phyloP scores from a whole-genome alignment of 2,113 vertebrate species.

The Trogon melanurus region DNA sequence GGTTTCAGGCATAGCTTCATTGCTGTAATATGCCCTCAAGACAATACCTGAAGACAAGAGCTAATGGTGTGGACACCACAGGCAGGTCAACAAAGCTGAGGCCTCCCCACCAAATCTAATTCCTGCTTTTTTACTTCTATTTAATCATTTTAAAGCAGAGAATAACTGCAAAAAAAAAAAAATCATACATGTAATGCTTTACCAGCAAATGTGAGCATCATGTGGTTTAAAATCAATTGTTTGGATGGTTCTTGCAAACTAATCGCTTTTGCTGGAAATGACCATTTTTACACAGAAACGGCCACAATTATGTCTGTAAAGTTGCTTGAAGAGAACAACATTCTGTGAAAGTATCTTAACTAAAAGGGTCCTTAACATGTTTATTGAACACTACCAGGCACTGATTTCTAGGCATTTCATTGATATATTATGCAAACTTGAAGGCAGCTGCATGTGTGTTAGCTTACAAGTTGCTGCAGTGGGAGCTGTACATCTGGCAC shows the following conservation, averaged over 20 bases:
- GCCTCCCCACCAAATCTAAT: not conserved
- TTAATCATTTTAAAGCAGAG: not conserved
- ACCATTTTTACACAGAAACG: not conserved
- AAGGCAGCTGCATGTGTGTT: not conserved
- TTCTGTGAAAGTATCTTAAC: constrained; percentile 17
- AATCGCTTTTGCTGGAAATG: not conserved
- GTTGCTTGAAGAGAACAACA: not conserved
- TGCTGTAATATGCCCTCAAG: not conserved
- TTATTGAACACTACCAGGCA: constrained; percentile 6
- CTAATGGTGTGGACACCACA: not conserved
- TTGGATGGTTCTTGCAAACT: not conserved
- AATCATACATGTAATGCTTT: not conserved
- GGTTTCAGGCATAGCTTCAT: not conserved
- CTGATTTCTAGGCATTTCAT: constrained; percentile 30
- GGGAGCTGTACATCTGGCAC: not conserved
- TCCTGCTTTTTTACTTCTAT: not conserved
- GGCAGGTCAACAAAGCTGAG: not conserved
- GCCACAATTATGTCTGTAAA: constrained; percentile 3
- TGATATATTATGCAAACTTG: not conserved
- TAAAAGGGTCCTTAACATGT: constrained; percentile 3
- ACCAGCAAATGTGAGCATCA: not conserved
- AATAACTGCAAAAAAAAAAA: not conserved
- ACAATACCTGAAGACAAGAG: not conserved
- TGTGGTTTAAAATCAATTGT: not conserved
- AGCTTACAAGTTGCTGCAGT: constrained; percentile 17